These are phyloP conservation scores for Polylopha cassiicola DNA, from an alignment of 2,888 invertebrate genomes.

Conservation along the genomic window DNA sequence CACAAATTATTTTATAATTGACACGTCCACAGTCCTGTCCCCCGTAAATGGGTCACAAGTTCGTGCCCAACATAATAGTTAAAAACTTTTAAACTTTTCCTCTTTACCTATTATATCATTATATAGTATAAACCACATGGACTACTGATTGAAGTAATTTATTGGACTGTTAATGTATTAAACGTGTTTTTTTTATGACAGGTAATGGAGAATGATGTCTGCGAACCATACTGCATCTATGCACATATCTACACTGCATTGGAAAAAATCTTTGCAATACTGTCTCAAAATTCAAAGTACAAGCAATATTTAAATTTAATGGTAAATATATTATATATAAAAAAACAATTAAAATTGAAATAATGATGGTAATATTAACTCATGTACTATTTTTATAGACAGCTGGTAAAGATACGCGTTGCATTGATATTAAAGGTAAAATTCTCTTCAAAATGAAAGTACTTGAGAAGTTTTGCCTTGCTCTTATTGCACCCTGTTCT, in stretches of 20 bases:
- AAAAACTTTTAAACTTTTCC: too few species aligned
- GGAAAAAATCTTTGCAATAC: constrained; percentile 60
- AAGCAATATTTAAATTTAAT: constrained; percentile 57
- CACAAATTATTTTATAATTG: too few species aligned
- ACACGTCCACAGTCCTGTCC: too few species aligned
- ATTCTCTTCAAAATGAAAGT: constrained; percentile 65
- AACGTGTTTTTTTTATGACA: too few species aligned
- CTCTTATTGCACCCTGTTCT: constrained; percentile 61
- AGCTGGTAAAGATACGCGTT: constrained; percentile 54
- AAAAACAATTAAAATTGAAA: constrained; percentile 62
- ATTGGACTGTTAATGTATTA: too few species aligned
- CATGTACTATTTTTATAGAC: constrained; percentile 40
- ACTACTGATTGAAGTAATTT: too few species aligned
- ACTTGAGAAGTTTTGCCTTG: constrained; percentile 63
- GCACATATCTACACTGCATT: constrained; percentile 68
- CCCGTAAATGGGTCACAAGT: too few species aligned
- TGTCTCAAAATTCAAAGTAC: constrained; percentile 64
- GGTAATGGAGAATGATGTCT: constrained; percentile 69
- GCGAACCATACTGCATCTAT: constrained; percentile 67
- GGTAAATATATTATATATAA: constrained; percentile 34
- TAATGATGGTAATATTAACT: constrained; percentile 43
- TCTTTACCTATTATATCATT: too few species aligned
- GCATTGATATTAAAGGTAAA: constrained; percentile 62
- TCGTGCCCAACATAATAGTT: too few species aligned
- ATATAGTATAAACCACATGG: too few species aligned